Base-by-base conservation (phyloP, 2,888 invertebrate species). In the Sceliomorpha sp. region DNA sequence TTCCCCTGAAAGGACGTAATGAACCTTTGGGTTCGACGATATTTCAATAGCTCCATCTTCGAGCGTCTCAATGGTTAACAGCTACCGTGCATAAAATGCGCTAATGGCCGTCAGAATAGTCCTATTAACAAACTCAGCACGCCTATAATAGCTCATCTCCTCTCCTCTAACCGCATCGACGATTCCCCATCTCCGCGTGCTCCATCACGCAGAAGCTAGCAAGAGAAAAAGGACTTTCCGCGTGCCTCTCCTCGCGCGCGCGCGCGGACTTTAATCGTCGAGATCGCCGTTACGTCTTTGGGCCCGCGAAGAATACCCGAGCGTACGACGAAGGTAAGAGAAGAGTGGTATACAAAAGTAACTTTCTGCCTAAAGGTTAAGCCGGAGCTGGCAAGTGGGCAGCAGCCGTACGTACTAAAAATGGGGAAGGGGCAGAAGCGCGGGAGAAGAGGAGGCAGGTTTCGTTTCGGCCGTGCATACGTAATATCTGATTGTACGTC, bases 401-500 rank as follows among this genome's bases (percentile, higher is more conserved):
- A 27, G 45, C 20, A 12, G 13, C 8, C n/a, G n/a, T n/a, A 13
- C 9, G 29, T 9, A 14, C 12, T 20, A 20, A 39, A 39, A 51
- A 29, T 17, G 6, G 17, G 20, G 1, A 15, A 29, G 55, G 70
- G 58, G 68, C 9, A 39, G 42, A 51, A 53, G 40, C 45, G 36
- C 20, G 42, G 60, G 39, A 59, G 62, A 59, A 20, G 50, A 62
- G 53, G 34, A 70, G 74, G 75, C 60, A 74, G 78, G 73, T 79
- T 78, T 80, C 76, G 81, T 79, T 83, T 83, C 76, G 79, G 74
- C 76, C 77, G 77, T 84, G 83, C 84, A 84, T 84, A 83, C 82
- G 80, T 85, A 85, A 85, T 84, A 84, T 85, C 84, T 81, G 84
- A 84, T 85, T 83, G 76, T 76, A 79, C 77, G 75, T 78, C 76